Conservation (phyloP, 2,797 vertebrate genomes). For the Hoplostethus mediterraneus region DNA sequence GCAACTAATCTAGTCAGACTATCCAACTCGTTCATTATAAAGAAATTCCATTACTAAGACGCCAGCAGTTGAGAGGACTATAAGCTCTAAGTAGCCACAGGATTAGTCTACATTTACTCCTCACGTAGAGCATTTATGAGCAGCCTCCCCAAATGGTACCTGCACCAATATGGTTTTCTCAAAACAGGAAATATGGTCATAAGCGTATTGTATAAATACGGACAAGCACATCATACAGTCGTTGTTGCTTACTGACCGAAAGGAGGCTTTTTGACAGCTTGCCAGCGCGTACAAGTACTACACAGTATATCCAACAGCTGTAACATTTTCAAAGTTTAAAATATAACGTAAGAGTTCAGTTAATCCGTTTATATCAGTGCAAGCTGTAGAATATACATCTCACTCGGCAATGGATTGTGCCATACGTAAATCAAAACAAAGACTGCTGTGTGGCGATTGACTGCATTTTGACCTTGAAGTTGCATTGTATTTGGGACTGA, state of each 20-base stretch:
- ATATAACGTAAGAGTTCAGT: neutral
- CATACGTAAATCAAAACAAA: slow-evolving; percentile 31
- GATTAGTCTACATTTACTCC: slow-evolving; percentile 27
- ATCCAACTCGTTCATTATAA: neutral
- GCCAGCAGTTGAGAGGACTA: neutral
- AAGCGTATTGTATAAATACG: neutral
- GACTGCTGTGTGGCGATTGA: neutral
- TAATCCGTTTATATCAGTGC: fast-evolving
- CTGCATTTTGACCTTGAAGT: slow-evolving; percentile 73
- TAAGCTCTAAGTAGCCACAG: slow-evolving; percentile 27
- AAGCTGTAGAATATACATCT: neutral
- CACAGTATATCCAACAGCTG: neutral
- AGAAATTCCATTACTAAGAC: neutral
- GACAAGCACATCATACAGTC: neutral
- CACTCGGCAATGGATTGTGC: neutral
- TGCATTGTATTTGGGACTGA: slow-evolving; percentile 29
- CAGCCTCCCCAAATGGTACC: neutral
- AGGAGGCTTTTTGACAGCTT: neutral
- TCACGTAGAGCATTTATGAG: neutral
- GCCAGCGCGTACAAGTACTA: neutral
- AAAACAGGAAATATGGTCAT: neutral
- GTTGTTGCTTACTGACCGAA: neutral
- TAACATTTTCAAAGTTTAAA: neutral
- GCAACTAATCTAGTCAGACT: neutral
- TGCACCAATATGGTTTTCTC: neutral